Base-by-base conservation (phyloP, 2,888 invertebrate species). In the Punctoribates punctum region DNA sequence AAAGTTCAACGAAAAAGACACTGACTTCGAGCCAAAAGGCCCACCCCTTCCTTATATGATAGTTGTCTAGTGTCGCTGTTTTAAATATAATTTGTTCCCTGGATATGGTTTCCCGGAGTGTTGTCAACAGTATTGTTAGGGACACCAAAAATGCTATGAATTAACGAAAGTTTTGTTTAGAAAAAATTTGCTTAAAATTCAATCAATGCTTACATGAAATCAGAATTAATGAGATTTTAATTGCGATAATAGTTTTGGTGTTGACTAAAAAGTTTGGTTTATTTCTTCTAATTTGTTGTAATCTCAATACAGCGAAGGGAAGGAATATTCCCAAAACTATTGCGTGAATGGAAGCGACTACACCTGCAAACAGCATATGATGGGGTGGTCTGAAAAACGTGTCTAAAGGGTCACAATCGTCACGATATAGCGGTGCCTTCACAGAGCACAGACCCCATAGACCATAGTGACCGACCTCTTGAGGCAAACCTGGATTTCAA, bases 381-480 rank as follows among this genome's bases (percentile, higher is more conserved):
- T 72, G 73, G 13, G 54, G 46, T 2, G 76, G 76, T 29, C 20
- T 72, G 57, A 76, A 76, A 29, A 73, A 76, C 17, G 76, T 73
- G 54, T 73, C 60, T 51, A 76, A 73, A 17, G 75, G 65, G 23
- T 73, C 76, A 73, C 76, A 76, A 51, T 76, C 46, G 29, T 72
- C 54, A 29, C 57, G 70, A 70, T 23, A 70, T 34, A 42, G 46
- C 17, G 70, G 70, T 2, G 70, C 70, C 15, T 70, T 70, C 1
- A 70, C 15, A 20, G 76, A 73, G 38, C 76, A 76, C 46, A 76
- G 57, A 29, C 73, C 72, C 73, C 73, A 73, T 11, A 75, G 29
- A 0, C 76, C 76, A 20, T 76, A 76, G 42, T 73, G 76, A 17
- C 76, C 76, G 13, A 34, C 20, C 38, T 76, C 76, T 62, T 76